Conservation (phyloP, 2,113 vertebrate genomes). For the Clinocottus analis region DNA sequence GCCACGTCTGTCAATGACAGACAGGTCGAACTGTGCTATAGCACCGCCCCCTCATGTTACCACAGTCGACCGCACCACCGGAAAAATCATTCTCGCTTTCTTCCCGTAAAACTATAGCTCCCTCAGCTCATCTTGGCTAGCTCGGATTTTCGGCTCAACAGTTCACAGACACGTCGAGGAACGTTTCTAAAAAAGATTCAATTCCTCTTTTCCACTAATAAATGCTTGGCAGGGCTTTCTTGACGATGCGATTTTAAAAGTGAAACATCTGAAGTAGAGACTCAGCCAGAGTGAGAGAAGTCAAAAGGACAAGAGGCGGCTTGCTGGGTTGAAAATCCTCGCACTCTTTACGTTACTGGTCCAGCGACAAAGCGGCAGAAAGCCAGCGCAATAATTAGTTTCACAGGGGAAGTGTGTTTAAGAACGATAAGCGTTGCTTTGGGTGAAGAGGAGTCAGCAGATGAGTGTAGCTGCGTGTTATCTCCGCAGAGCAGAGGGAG, state of each 20-base stretch:
- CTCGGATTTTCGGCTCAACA: no score
- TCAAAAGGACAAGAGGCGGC: slow-evolving; percentile 35
- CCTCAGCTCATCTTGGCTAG: no score
- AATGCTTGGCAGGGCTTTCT: no score
- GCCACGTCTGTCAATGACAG: no score
- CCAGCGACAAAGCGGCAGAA: slow-evolving; percentile 43
- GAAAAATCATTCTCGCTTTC: no score
- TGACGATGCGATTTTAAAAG: background rate
- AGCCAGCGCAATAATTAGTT: slow-evolving; percentile 72
- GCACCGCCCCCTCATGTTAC: no score
- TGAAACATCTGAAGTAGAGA: slow-evolving; percentile 6
- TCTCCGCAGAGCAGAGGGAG: slow-evolving; percentile 64
- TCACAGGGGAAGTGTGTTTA: slow-evolving; percentile 71
- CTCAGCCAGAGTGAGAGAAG: slow-evolving; percentile 6
- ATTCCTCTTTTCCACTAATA: no score
- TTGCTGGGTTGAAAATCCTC: slow-evolving; percentile 21
- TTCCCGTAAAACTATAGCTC: no score
- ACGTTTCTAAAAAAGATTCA: no score
- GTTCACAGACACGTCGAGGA: no score
- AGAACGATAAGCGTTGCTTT: slow-evolving; percentile 72
- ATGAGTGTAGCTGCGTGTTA: slow-evolving; percentile 70
- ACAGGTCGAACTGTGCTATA: no score
- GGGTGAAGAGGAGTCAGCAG: slow-evolving; percentile 67
- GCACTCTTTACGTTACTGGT: slow-evolving; percentile 23
- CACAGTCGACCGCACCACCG: no score